Evolutionary conservation across 2,113 vertebrate genomes (phyloP), one percentile per base, ranked within the genome.

Genomic region (Ailuropoda melanoleuca): DNA sequence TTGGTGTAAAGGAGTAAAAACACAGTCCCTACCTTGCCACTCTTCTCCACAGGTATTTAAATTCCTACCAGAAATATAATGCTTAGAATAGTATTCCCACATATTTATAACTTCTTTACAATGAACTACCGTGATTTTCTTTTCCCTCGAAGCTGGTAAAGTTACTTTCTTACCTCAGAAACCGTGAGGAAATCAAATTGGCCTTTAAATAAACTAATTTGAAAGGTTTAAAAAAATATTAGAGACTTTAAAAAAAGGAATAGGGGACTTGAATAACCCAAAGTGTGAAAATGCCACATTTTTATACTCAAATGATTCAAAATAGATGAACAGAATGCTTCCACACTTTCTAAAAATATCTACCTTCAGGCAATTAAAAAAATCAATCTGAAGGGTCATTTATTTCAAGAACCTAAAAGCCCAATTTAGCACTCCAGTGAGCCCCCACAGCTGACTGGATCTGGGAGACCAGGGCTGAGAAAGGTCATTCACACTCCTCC

Each of bases 331-430:
- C 97, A 97, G 97, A 98, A 97, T 81, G 93, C 97, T 98, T 96
- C 97, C 92, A 98, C 97, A 96, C 90, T 97, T 97, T 97, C 98
- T 95, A 98, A 98, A 98, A 97, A 97, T 98, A 98, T 86, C 37
- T 23, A 97, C 93, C 90, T 97, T 92, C 75, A 86, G 94, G 96
- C 97, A 97, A 97, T 97, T 56, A 97, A 96, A 97, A 96, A 96
- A 97, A 96, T 92, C 96, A 95, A 92, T 92, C 96, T 97, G 97
- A 98, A 96, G 98, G 97, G 95, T 97, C 97, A 98, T 98, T 98
- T 98, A 98, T 98, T 97, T 97, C 96, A 90, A 97, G 96, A 88
- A 96, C 34, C 88, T 98, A 66, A 94, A 96, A 95, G 37, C 90
- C 70, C 17, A 29, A 95, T 97, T 98, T 95, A 96, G 94, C 48